These are phyloP conservation scores for Nebria salina DNA, from an alignment of 2,888 invertebrate genomes.

Conservation along the genomic window DNA sequence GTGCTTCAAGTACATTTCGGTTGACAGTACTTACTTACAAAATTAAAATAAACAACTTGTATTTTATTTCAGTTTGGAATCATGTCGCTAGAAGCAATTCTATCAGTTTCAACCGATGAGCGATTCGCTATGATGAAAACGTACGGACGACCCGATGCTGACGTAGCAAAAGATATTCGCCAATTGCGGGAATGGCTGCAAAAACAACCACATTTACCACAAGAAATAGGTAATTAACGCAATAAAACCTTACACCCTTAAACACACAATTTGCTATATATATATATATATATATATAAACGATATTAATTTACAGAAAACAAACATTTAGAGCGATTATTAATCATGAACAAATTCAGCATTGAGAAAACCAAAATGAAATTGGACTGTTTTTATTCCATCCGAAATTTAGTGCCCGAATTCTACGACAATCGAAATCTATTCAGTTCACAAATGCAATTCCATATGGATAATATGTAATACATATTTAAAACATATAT, in stretches of 20 bases:
- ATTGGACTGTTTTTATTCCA: not conserved
- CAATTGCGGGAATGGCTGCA: not conserved
- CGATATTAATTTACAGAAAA: not conserved
- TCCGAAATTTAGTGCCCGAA: slow-evolving; percentile 5
- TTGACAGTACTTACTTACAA: too few species aligned
- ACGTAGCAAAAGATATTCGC: not conserved
- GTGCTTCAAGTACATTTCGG: not conserved
- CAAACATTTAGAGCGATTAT: not conserved
- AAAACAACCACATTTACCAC: slow-evolving; percentile 15
- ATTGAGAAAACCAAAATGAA: not conserved
- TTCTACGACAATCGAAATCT: not conserved
- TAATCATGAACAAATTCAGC: slow-evolving; percentile 4
- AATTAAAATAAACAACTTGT: too few species aligned
- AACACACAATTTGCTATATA: not conserved
- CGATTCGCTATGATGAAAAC: not conserved
- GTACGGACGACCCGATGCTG: not conserved
- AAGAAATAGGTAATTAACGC: not conserved
- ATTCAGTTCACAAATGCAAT: slow-evolving; percentile 6
- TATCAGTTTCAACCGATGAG: not conserved
- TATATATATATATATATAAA: not conserved
- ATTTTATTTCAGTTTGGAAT: not conserved
- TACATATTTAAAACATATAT: not conserved
- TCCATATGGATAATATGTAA: not conserved
- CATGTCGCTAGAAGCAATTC: not conserved
- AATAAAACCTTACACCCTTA: not conserved